Percentiles rank a stretch among this genome's conserved stretches.
These are phyloP conservation scores for Autographa gamma DNA, from an alignment of 2,888 invertebrate species.

Conservation along the genomic window DNA sequence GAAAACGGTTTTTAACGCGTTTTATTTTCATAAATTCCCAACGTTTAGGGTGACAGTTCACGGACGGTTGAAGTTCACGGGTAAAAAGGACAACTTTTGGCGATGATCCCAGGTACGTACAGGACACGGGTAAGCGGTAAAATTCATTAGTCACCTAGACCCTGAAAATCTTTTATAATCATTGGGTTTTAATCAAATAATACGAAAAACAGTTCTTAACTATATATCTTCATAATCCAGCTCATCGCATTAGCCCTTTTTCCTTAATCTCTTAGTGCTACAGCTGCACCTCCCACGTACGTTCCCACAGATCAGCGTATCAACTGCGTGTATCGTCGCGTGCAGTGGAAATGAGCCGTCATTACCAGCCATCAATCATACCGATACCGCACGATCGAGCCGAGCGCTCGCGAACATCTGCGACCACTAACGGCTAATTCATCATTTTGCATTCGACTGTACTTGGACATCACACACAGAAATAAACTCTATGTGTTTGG, in stretches of 20 bases:
- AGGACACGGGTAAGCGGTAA: too few relatives aligned
- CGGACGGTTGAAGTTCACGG: too few relatives aligned
- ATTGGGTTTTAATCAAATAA: not conserved
- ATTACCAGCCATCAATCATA: conserved; percentile 59
- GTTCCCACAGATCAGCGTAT: conserved; percentile 48
- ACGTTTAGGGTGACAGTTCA: too few relatives aligned
- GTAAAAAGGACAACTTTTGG: too few relatives aligned
- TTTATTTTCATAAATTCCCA: not conserved
- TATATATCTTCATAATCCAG: not conserved
- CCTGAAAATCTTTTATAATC: too few relatives aligned
- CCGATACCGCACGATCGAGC: conserved; percentile 50
- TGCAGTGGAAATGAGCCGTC: conserved; percentile 45
- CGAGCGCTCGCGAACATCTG: conserved; percentile 56
- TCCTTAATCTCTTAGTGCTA: conserved; percentile 27
- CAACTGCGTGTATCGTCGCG: conserved; percentile 49
- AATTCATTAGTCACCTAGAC: too few relatives aligned
- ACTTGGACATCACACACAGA: conserved; percentile 15
- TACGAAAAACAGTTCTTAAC: not conserved
- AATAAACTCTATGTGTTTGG: not conserved
- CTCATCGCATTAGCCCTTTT: conserved; percentile 19
- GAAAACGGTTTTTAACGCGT: not conserved
- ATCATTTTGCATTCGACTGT: conserved; percentile 56
- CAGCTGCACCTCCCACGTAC: conserved; percentile 53
- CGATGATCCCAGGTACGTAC: too few relatives aligned
- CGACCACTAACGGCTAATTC: conserved; percentile 53